These are phyloP conservation scores for Hydra vulgaris DNA, from an alignment of 30 jellyfish, hydroid and myxozoan species.

Conservation along the genomic window DNA sequence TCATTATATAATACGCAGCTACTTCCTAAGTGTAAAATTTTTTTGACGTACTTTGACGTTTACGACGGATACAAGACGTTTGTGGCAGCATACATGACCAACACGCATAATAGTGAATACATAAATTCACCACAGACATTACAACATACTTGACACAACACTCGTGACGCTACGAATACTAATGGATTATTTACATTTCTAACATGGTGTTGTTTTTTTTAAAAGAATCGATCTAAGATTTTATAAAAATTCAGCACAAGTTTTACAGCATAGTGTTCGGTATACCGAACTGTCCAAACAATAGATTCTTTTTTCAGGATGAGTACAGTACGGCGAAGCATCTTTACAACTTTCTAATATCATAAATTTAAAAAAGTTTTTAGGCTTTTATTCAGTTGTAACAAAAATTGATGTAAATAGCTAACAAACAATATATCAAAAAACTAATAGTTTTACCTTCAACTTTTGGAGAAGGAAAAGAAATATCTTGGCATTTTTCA, in stretches of 20 bases:
- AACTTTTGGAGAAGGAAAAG: neutral
- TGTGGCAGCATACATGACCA: no score
- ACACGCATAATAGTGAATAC: no score
- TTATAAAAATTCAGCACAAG: slow-evolving; percentile 2
- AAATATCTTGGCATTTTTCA: slow-evolving; percentile 9
- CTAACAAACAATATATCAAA: neutral
- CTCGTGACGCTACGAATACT: no score
- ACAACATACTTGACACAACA: no score
- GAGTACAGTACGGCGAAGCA: slow-evolving; percentile 12
- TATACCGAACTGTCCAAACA: slow-evolving; percentile 17
- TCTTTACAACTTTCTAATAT: slow-evolving; percentile 7
- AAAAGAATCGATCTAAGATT: no score
- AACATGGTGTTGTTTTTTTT: no score
- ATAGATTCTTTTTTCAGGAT: neutral
- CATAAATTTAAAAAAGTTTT: neutral
- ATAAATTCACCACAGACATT: no score
- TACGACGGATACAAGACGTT: no score
- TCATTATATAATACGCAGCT: no score
- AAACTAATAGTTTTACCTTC: neutral
- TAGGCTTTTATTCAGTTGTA: neutral
- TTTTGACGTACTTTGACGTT: no score
- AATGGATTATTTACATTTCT: no score
- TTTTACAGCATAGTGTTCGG: slow-evolving; percentile 17
- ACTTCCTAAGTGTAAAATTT: no score
- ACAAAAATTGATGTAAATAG: neutral